phyloP scores from a whole-genome alignment of 2,888 invertebrate species.

The Diaprepes abbreviatus region DNA sequence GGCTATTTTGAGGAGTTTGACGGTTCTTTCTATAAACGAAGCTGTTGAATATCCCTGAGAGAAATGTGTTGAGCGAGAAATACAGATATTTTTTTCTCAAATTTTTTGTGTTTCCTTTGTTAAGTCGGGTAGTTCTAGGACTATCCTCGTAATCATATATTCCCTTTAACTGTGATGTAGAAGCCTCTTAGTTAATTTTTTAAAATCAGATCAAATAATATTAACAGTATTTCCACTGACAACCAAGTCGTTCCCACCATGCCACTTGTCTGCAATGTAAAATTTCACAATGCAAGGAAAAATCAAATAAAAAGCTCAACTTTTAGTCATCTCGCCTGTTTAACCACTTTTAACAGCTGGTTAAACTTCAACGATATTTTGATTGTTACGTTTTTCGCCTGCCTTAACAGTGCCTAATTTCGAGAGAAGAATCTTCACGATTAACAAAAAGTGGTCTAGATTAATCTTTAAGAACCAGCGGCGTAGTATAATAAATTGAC shows the following conservation, averaged over 20 bases:
- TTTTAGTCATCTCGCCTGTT: constrained; percentile 22
- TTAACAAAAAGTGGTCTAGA: constrained; percentile 32
- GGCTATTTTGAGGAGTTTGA: too few relatives aligned
- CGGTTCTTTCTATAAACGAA: too few relatives aligned
- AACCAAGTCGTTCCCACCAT: not conserved
- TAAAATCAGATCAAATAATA: too few relatives aligned
- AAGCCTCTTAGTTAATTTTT: too few relatives aligned
- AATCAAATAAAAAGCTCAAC: constrained; percentile 1
- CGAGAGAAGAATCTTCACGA: constrained; percentile 5
- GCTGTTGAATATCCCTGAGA: too few relatives aligned
- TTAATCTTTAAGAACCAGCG: constrained; percentile 10
- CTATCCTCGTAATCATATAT: too few relatives aligned
- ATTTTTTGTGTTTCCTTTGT: too few relatives aligned
- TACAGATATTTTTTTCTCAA: too few relatives aligned
- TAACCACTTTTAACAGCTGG: constrained; percentile 30
- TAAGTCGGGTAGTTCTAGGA: too few relatives aligned
- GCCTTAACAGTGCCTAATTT: constrained; percentile 33
- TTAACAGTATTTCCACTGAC: too few relatives aligned
- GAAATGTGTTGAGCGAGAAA: too few relatives aligned
- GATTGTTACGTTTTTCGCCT: constrained; percentile 17
- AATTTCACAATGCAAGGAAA: not conserved
- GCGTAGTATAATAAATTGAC: constrained; percentile 3
- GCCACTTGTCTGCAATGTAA: not conserved
- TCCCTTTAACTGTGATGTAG: too few relatives aligned
- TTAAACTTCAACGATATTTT: constrained; percentile 27